phyloP scores from a whole-genome alignment of 2,888 invertebrate species.

The Octonoba sinensis region DNA sequence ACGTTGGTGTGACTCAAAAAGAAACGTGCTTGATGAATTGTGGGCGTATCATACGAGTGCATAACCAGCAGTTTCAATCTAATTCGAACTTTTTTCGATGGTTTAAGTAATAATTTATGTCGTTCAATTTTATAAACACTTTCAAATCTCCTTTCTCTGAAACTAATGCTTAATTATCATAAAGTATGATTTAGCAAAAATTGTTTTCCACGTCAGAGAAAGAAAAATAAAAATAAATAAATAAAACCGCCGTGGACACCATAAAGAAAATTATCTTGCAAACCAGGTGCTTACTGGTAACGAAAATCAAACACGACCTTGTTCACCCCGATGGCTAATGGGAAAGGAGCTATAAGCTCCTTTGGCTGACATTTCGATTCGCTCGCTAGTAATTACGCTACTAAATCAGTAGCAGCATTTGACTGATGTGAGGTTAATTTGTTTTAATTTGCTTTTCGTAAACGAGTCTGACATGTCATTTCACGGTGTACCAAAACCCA shows the following conservation, averaged over 20 bases:
- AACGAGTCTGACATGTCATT: slow-evolving; percentile 60
- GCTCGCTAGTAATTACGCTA: slow-evolving; percentile 49
- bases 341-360: slow-evolving; percentile 35
- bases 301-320: slow-evolving; percentile 33
- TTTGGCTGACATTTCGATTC: slow-evolving; percentile 48
- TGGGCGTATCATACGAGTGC: too few relatives aligned
- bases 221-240: neutral
- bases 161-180: too few relatives aligned
- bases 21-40: too few relatives aligned
- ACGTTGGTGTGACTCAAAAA: too few relatives aligned
- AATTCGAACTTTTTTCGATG: too few relatives aligned
- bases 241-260: neutral
- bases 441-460: slow-evolving; percentile 60
- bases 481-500: slow-evolving; percentile 26
- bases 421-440: slow-evolving; percentile 61
- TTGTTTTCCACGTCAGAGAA: neutral
- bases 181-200: too few relatives aligned
- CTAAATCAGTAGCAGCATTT: slow-evolving; percentile 60
- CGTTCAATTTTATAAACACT: too few relatives aligned
- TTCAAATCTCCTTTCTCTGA: too few relatives aligned
- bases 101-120: too few relatives aligned
- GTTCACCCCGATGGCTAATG: slow-evolving; percentile 50
- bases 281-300: too few relatives aligned
- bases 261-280: too few relatives aligned
- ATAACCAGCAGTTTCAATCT: too few relatives aligned